Conservation (phyloP, 2,888 invertebrate genomes). For the Brenthis hecate region DNA sequence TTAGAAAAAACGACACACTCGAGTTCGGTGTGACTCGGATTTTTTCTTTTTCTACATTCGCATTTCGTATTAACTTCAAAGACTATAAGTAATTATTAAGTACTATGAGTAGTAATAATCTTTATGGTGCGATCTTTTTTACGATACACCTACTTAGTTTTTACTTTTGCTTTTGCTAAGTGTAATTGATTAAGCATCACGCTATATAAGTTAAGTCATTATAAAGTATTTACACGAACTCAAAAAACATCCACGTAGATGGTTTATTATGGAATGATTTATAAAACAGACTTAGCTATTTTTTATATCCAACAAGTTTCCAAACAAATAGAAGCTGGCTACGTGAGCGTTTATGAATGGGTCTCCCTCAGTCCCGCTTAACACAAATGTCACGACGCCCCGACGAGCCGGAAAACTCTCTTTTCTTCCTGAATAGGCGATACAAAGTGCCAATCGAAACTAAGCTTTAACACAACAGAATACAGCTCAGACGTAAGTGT, state of each 20-base stretch:
- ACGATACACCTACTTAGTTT: background rate
- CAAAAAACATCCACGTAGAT: conserved; percentile 9
- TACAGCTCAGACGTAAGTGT: conserved; percentile 50
- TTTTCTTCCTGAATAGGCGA: conserved; percentile 78
- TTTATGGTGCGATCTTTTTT: background rate
- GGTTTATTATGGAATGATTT: background rate
- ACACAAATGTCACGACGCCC: conserved; percentile 80
- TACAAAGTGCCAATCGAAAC: conserved; percentile 48
- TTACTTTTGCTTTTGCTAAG: background rate
- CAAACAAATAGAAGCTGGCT: conserved; percentile 63
- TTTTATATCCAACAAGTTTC: conserved; percentile 62
- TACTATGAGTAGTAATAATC: background rate
- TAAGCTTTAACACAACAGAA: conserved; percentile 46
- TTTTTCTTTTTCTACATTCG: conserved; percentile 27
- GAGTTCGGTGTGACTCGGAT: conserved; percentile 33
- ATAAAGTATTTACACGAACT: background rate
- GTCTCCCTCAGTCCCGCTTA: conserved; percentile 73
- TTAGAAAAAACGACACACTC: conserved; percentile 63
- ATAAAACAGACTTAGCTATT: conserved; percentile 25
- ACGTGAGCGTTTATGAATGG: conserved; percentile 74
- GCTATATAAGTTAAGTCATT: conserved; percentile 10
- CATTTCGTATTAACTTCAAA: conserved; percentile 20
- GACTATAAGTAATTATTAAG: conserved; percentile 1
- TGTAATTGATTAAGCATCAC: background rate
- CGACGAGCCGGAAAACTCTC: conserved; percentile 80